These are phyloP conservation scores for Onychomys torridus DNA, from an alignment of 2,797 vertebrate species.

Conservation along the genomic window DNA sequence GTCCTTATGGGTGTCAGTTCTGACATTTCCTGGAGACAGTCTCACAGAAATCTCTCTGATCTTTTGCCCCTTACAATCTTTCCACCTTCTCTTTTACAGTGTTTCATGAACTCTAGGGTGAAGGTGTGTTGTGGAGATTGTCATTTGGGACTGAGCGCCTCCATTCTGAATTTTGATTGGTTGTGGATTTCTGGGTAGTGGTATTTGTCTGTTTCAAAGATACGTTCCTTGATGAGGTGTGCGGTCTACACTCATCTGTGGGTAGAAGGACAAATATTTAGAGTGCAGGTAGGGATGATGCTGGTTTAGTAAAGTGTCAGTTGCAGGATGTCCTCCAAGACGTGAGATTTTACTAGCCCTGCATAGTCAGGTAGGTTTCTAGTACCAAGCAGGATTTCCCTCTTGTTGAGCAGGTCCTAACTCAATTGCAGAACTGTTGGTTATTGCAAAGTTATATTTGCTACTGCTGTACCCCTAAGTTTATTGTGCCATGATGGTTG, in stretches of 20 bases:
- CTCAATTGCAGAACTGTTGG: background rate
- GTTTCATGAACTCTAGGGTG: background rate
- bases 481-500: background rate
- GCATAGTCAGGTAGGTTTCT: background rate
- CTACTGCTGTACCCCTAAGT: background rate
- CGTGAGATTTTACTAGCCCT: background rate
- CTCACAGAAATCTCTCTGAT: background rate
- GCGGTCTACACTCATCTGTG: background rate
- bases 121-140: background rate
- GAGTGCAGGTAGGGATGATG: background rate
- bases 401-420: background rate
- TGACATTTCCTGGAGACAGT: background rate
- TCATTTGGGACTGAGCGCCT: no score
- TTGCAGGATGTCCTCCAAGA: background rate
- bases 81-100: background rate
- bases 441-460: background rate
- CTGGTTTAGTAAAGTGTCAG: background rate
- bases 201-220: background rate
- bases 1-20: background rate
- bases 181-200: background rate
- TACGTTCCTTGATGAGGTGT: background rate
- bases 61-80: background rate
- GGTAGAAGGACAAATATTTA: background rate
- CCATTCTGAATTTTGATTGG: background rate
- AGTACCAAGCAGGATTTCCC: background rate